These are phyloP conservation scores for Dendroctonus valens DNA, from an alignment of 1,140 invertebrate genomes.

Conservation along the genomic window DNA sequence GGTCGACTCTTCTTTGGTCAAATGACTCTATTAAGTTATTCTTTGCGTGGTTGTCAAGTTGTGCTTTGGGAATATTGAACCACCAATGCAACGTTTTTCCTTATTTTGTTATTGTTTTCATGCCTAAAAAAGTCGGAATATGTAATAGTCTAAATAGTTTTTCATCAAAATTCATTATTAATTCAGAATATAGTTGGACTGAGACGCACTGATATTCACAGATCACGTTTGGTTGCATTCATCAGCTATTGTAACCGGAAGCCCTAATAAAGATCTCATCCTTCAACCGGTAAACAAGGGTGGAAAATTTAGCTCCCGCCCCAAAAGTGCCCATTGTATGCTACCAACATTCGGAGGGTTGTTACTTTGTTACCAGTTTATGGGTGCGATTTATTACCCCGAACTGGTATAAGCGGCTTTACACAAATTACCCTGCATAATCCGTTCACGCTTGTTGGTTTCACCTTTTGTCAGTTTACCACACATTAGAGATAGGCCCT, in stretches of 20 bases:
- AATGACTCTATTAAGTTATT: conserved; percentile 28
- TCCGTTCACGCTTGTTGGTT: conserved; percentile 28
- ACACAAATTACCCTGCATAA: conserved; percentile 26
- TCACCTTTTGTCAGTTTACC: conserved; percentile 11
- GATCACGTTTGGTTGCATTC: not conserved
- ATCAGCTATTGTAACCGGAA: not conserved
- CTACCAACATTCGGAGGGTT: conserved; percentile 14
- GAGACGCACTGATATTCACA: too few relatives aligned
- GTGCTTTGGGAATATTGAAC: not conserved
- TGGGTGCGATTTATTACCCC: not conserved
- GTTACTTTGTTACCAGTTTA: conserved; percentile 9
- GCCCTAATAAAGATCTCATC: conserved; percentile 1
- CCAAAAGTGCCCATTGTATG: conserved; percentile 3
- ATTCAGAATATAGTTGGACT: too few relatives aligned
- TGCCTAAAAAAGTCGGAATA: too few relatives aligned
- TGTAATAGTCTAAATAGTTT: too few relatives aligned
- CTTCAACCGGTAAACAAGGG: not conserved
- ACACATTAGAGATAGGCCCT: conserved; percentile 16
- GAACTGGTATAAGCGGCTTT: conserved; percentile 18
- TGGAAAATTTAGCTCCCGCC: not conserved
- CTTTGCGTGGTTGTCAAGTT: conserved; percentile 7
- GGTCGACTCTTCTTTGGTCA: conserved; percentile 16
- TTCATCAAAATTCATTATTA: too few relatives aligned
- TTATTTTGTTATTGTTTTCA: too few relatives aligned
- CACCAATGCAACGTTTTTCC: too few relatives aligned